These are phyloP conservation scores for Temnothorax unifasciatus DNA, from an alignment of 2,888 invertebrate genomes.

Conservation along the genomic window DNA sequence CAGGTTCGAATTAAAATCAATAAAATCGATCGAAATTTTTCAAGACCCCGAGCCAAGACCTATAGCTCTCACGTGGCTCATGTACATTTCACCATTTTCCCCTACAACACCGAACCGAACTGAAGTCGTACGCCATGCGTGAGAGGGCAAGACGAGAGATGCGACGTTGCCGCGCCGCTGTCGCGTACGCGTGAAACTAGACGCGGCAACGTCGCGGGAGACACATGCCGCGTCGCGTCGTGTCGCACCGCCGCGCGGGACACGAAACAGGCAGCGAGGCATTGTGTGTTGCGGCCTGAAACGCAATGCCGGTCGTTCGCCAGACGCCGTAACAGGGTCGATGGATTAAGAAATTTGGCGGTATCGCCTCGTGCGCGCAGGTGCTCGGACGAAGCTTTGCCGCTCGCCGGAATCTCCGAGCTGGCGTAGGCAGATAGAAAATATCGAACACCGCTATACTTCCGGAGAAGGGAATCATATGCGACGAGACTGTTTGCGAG, in stretches of 20 bases:
- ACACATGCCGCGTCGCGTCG: slow-evolving; percentile 39
- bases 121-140: slow-evolving; percentile 59
- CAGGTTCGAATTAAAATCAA: not conserved
- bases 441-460: not conserved
- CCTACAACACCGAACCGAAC: too few species aligned
- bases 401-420: not conserved
- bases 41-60: not conserved
- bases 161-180: slow-evolving; percentile 62
- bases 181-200: slow-evolving; percentile 51
- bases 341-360: slow-evolving; percentile 80
- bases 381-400: slow-evolving; percentile 52
- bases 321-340: slow-evolving; percentile 79
- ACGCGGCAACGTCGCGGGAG: slow-evolving; percentile 66
- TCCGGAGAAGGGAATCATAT: not conserved
- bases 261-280: slow-evolving; percentile 67
- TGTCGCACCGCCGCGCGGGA: slow-evolving; percentile 49
- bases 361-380: slow-evolving; percentile 65
- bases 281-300: slow-evolving; percentile 70
- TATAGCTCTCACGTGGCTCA: not conserved
- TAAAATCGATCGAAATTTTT: not conserved
- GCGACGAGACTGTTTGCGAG: not conserved
- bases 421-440: not conserved
- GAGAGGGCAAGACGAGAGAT: slow-evolving; percentile 55
- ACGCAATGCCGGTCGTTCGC: slow-evolving; percentile 74
- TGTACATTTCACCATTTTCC: slow-evolving; percentile 2